Evolutionary conservation across 2,113 vertebrate species (phyloP), one percentile per base, ranked within the genome.

Genomic region (Zapus hudsonius): DNA sequence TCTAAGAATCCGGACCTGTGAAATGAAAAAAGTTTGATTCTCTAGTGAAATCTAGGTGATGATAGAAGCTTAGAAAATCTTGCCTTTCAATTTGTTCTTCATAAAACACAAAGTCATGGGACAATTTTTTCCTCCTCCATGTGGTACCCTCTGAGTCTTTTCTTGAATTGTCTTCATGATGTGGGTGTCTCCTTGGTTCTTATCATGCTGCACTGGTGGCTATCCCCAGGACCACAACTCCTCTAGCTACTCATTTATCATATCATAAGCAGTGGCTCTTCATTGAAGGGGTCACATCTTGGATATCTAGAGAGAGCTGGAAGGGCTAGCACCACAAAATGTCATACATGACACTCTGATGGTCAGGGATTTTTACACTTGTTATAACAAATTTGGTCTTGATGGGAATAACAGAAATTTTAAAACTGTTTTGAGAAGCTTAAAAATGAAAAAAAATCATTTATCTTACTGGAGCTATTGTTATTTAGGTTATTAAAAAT

Each of bases 371-470:
- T 80, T 57, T 66, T 64, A 47, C 36, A 90, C 87, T 89, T 94
- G 57, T 87, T 93, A 42, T 94, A 87, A 81, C 84, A 69, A 19
- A 40, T 44, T 86, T 87, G 27, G 1, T 80, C 94, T 85, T 72
- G 72, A 87, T 69, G 78, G 90, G 85, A 59, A 85, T 78, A 95
- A 7, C 61, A 87, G 63, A 91, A 73, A 95, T 98, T 97, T 97
- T 96, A 98, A 97, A 38, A 59, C 29, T 86, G 52, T 78, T 94
- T 87, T 12, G 84, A 96, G 89, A 92, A 88, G 89, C 76, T 82
- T 69, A 90, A 57, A 83, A 47, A 47, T n/a, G 12, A 47, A 47
- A 12, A 12, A 8, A 7, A 75, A 11, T 22, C 47, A 66, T 29
- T 75, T 16, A 47, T 84, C 27, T 90, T 66, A 80, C 4, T 33